Base-by-base conservation (phyloP, 2,113 vertebrate species). In the Varanus salvator region DNA sequence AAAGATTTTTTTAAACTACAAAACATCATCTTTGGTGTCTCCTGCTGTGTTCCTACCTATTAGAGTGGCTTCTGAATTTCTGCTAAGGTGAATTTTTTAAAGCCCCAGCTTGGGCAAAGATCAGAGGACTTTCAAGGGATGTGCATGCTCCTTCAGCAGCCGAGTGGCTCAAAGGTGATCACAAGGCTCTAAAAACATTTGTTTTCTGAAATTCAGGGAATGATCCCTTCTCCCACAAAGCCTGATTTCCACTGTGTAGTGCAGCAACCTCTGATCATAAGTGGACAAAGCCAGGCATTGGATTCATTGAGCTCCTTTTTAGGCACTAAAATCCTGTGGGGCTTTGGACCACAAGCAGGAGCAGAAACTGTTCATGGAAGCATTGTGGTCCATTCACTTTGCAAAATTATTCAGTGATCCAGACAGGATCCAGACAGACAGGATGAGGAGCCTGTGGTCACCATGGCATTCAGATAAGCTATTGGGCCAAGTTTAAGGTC, bases 1-100 rank as follows among this genome's bases (percentile, higher is more conserved):
- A 88, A 48, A 74, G 34, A 87, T 86, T 89, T 93, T 85, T 84
- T 88, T 93, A 86, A 92, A 93, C 81, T 80, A 52, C 81, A 93
- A 54, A 91, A 89, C 0, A 68, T 38, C 57, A 27, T 60, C 84
- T 75, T 6, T 57, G n/a, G 21, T 87, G 52, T 80, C 76, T 92
- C 2, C 2, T 83, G 4, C 50, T 92, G 17, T 44, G 88, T 87
- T 90, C 66, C 81, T 88, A 68, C 7, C 12, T 87, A 60, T 5
- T 60, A 74, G 4, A 31, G 34, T 31, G 60, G 9, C n/a, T 27
- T 48, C 4, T 44, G 21, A 83, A 82, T 29, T 80, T 57, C 57
- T 82, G 21, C 14, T 1, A 14, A 75, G 68, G 27, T 83, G 44
- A 75, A 8, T 89, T 3, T 57, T 14, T 92, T 1, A 0, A 17